Base-by-base conservation (phyloP, 2,113 vertebrate genomes). In the Motacilla tschutschensis region DNA sequence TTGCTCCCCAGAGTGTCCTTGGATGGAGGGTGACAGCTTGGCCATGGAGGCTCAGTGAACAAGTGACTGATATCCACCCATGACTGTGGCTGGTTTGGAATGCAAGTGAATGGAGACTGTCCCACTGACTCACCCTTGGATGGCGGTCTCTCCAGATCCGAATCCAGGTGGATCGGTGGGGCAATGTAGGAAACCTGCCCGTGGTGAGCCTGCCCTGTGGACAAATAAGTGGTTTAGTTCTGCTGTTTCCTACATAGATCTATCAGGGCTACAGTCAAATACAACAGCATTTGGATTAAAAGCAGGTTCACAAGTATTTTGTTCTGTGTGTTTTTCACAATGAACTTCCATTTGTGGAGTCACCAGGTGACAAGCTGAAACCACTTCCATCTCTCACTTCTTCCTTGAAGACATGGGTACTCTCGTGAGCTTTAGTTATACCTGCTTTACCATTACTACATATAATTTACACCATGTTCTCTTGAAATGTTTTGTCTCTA, bases 121-220 rank as follows among this genome's bases (percentile, higher is more conserved):
- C 3, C 48, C 72, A 83, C 33, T 17, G 76, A 94, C 97, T 97
- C 85, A 98, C 97, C 97, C 96, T 95, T 97, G 47, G 96, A 92
- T 29, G 95, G 81, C 1, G 95, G 94, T 81, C 96, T 97, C 79
- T 97, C 97, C 70, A 97, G 64, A 43, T 97, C 97, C 2, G 97
- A 96, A 94, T 97, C 97, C 5, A 97, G 95, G 87, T 97, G 97
- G 93, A 97, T 92, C 1, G 97, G 97, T 71, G 97, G 97, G 87
- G 96, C 96, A 85, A 97, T 96, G 75, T 97, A 97, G 24, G 97
- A 97, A 63, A 97, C 96, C 40, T 98, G 97, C 78, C 97, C 97
- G 2, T 97, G 97, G 89, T 97, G 97, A 87, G 95, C 87, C 90
- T 97, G 97, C 35, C 97, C 97, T 97, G 95, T 96, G 89, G 85